Evolutionary conservation across 2,113 vertebrate species (phyloP).

Genomic region (Paracyprichromis sp.): DNA sequence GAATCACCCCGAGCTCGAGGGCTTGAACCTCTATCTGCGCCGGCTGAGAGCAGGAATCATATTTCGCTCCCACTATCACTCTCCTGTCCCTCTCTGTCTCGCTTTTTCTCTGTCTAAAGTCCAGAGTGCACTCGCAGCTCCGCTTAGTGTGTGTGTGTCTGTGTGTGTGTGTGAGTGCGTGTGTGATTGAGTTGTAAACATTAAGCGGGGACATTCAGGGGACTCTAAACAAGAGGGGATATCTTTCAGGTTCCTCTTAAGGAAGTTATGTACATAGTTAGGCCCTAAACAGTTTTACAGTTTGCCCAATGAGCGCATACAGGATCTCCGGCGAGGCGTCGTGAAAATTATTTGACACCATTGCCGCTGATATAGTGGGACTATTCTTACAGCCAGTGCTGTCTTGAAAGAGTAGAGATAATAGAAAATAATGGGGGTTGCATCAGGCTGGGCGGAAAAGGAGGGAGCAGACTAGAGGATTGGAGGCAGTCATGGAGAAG

Average conservation of each 20-base stretch:
- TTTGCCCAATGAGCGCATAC: constrained; percentile 21
- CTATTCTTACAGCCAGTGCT: constrained; percentile 51
- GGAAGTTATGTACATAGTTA: constrained; percentile 51
- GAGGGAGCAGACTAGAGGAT: constrained; percentile 58
- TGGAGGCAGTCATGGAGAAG: constrained; percentile 62
- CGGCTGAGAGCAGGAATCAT: constrained; percentile 47
- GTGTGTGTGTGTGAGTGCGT: not conserved
- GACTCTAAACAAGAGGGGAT: constrained; percentile 6
- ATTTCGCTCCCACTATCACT: constrained; percentile 44
- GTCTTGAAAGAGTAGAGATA: constrained; percentile 47
- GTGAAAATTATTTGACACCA: constrained; percentile 37
- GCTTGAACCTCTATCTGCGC: constrained; percentile 48
- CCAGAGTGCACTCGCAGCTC: constrained; percentile 16
- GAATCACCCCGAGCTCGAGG: constrained; percentile 47
- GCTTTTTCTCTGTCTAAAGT: constrained; percentile 20
- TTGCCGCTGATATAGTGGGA: constrained; percentile 26
- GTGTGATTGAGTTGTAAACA: constrained; percentile 51
- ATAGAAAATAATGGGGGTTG: constrained; percentile 51
- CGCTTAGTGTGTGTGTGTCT: not conserved
- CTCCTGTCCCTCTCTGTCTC: not conserved
- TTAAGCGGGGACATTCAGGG: constrained; percentile 14
- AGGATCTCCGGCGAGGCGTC: not conserved
- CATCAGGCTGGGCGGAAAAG: constrained; percentile 53
- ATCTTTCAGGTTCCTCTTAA: constrained; percentile 26
- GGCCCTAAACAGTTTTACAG: constrained; percentile 43